Base-by-base conservation (phyloP, 2,888 invertebrate species). In the Tetrapedia diversipes region DNA sequence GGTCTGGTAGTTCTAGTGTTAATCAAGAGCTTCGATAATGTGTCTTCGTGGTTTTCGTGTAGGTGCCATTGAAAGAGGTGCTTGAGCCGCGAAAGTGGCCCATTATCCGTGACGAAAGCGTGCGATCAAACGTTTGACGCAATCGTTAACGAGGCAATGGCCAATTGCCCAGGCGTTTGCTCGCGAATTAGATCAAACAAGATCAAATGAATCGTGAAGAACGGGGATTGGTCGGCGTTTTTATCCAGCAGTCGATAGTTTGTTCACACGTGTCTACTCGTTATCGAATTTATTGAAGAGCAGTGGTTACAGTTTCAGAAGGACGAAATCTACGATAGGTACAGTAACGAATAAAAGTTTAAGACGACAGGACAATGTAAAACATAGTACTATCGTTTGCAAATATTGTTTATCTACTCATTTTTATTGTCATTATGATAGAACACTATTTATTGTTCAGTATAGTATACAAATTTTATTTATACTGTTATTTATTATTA, bases 111-210 rank as follows among this genome's bases (percentile, higher is more conserved):
- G 59, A 10, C n/a, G 66, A 45, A 39, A 49, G 22, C 29, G 19
- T 57, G 56, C 24, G 57, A 24, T 24, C 19, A 51, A 68, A 63
- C 39, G 51, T 47, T 49, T 37, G 24, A 47, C 59, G 47, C 61
- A 53, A 51, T 59, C 76, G 22, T 59, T 54, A 27, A 49, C 47
- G 37, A 60, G 43, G 47, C 16, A 41, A 43, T 47, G 47, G 19
- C 45, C 59, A 22, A 24, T 2, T 27, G 41, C 11, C 8, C 16
- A 65, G 53, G 56, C 22, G 53, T 22, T 70, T 39, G 54, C 39
- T 45, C 27, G 45, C 27, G 27, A 70, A 51, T 73, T 54, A 27
- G 68, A 82, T 66, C 70, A 69, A 77, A 75, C 64, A 59, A 41
- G 34, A 51, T n/a, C 14, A 41, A 73, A 56, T 39, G 61, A 32